phyloP scores from a whole-genome alignment of 2,113 vertebrate genomes.

The Tyto alba region DNA sequence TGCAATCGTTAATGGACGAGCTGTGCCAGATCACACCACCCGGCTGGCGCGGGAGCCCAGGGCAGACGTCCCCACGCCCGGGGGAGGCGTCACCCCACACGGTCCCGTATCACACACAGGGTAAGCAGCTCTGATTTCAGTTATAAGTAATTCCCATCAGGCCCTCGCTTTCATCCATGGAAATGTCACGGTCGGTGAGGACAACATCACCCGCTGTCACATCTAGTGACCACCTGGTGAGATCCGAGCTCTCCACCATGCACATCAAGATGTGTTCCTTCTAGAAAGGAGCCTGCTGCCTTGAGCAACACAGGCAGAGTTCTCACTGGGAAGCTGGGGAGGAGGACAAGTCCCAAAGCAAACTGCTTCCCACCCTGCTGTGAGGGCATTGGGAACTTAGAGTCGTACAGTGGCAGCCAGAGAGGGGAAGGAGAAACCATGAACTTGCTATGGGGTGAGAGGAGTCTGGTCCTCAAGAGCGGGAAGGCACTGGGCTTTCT shows the following conservation, averaged over 20 bases:
- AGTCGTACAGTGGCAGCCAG: background rate
- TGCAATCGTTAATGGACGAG: slow-evolving; percentile 15
- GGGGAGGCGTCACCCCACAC: background rate
- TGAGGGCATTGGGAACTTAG: background rate
- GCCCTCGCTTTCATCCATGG: background rate
- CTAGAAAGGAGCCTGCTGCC: background rate
- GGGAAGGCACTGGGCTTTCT: background rate
- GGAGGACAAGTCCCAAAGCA: background rate
- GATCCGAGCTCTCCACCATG: background rate
- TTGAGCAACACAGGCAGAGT: background rate
- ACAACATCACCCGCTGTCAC: background rate
- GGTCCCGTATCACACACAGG: background rate
- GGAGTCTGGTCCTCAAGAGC: background rate
- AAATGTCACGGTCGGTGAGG: background rate
- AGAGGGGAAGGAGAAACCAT: background rate
- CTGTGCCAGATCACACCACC: slow-evolving; percentile 3
- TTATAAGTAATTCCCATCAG: background rate
- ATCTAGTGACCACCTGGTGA: background rate
- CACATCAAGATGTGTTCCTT: background rate
- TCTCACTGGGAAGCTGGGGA: background rate
- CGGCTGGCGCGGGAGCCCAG: background rate
- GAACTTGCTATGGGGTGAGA: background rate
- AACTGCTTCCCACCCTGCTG: background rate
- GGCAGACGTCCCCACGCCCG: background rate
- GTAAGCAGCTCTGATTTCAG: background rate